Percentiles rank a stretch among this genome's conserved stretches.
Evolutionary conservation across 2,113 vertebrate species (phyloP).

Genomic region (Rynchops niger): DNA sequence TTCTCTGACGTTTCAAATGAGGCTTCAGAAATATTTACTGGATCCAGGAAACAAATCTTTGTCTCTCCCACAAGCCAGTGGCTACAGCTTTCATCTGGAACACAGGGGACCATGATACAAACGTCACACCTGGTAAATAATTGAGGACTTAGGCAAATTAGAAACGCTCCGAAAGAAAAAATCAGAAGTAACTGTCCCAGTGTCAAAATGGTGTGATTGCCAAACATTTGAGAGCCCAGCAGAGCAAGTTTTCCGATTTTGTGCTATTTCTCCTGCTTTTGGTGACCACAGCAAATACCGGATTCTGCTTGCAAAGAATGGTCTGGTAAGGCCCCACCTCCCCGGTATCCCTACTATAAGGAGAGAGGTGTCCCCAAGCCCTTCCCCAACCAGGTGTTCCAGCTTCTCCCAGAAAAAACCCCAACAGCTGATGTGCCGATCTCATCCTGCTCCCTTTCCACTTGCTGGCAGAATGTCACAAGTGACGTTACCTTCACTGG

Average conservation of each 20-base stretch:
- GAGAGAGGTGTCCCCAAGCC: background rate
- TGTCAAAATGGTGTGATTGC: background rate
- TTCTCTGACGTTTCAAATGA: background rate
- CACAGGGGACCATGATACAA: background rate
- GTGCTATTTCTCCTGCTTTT: background rate
- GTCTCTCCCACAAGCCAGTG: background rate
- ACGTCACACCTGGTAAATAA: background rate
- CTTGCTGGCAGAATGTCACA: background rate
- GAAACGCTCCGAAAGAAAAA: background rate
- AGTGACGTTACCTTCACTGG: background rate
- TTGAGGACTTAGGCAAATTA: background rate
- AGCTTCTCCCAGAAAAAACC: background rate
- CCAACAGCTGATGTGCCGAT: background rate
- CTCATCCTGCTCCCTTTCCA: background rate
- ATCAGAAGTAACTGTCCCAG: background rate
- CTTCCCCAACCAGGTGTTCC: background rate
- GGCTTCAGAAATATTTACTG: background rate
- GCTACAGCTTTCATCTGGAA: background rate
- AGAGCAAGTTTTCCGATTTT: background rate
- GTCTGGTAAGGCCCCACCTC: background rate
- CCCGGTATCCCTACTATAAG: background rate
- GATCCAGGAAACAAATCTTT: background rate
- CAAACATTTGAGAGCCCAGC: background rate
- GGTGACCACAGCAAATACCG: background rate
- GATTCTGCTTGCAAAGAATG: background rate